These are phyloP conservation scores for Tenualosa ilisha DNA, from an alignment of 2,797 vertebrate genomes.

Conservation along the genomic window DNA sequence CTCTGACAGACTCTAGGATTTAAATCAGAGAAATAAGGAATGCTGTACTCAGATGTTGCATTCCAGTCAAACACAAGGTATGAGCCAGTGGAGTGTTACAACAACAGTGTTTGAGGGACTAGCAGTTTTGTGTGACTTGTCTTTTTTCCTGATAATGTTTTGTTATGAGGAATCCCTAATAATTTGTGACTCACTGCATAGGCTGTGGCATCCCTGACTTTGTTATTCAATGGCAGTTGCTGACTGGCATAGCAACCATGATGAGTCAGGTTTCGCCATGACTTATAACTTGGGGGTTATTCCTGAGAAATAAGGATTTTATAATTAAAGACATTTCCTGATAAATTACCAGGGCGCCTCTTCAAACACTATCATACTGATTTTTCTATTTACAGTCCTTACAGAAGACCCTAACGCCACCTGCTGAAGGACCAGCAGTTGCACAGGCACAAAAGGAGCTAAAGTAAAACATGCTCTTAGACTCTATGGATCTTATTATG, in stretches of 20 bases:
- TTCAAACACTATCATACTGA: neutral
- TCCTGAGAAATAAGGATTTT: neutral
- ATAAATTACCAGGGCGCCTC: neutral
- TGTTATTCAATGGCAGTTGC: neutral
- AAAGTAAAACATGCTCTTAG: too few relatives aligned
- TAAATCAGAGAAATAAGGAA: conserved; percentile 1
- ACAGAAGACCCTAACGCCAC: neutral
- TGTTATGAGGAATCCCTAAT: neutral
- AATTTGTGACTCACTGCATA: neutral
- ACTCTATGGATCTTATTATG: too few relatives aligned
- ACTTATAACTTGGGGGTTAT: neutral
- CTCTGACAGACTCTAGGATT: conserved; percentile 42
- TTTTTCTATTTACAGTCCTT: neutral
- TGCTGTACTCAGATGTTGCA: neutral
- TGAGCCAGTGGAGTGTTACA: neutral
- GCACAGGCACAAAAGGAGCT: neutral
- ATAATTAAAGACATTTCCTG: neutral
- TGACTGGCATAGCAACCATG: neutral
- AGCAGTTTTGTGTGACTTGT: neutral
- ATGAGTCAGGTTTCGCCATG: conserved; percentile 13
- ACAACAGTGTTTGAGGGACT: neutral
- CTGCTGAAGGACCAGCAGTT: neutral
- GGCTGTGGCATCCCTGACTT: neutral
- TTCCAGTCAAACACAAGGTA: conserved; percentile 1
- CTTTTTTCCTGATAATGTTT: neutral